Evolutionary conservation across 2,797 vertebrate species (phyloP), one percentile per base, ranked within the genome.

Genomic region (Halcyon leucocephala): DNA sequence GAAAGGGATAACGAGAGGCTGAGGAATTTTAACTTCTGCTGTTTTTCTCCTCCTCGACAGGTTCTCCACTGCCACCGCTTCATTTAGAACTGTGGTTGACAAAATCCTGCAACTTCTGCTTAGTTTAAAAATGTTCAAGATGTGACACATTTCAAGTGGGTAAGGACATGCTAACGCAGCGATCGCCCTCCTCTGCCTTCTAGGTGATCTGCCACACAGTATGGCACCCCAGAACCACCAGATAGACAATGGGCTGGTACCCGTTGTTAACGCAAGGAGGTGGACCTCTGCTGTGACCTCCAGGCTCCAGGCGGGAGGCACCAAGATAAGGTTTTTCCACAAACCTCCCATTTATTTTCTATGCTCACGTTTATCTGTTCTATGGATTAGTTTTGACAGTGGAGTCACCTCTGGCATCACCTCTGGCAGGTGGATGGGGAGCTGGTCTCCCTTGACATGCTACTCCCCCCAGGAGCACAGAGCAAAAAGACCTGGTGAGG

Each of bases 261-360:
- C n/a, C 35, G 55, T 12, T 3, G 0, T 29, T 21, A 35, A 37
- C 7, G 14, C 4, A 37, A 10, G 29, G 44, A 70, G 49, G 21
- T 9, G 24, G 37, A 69, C 24, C 24, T 44, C 55, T 1, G 0
- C 20, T 29, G 26, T 41, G 57, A 58, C 22, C 39, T 52, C 44
- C 26, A 7, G 57, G 44, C n/a, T 57, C n/a, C 5, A 1, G 21
- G 49, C 1, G 0, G 18, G 21, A 52, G 26, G 29, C 25, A n/a
- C 29, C 22, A 52, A 49, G 21, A 22, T 13, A 15, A 41, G 22
- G 26, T 41, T 74, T 81, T 37, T 60, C 33, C 31, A 42, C 31
- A 33, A 37, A 31, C n/a, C 16, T 65, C 31, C 19, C 31, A n/a
- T 9, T 28, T 37, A 16, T 69, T 89, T 88, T 52, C 65, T 35